A percentile compares a stretch with the other conserved stretches of the same genome.
Evolutionary conservation across 2,797 vertebrate genomes (phyloP).

Genomic region (Pampus argenteus): DNA sequence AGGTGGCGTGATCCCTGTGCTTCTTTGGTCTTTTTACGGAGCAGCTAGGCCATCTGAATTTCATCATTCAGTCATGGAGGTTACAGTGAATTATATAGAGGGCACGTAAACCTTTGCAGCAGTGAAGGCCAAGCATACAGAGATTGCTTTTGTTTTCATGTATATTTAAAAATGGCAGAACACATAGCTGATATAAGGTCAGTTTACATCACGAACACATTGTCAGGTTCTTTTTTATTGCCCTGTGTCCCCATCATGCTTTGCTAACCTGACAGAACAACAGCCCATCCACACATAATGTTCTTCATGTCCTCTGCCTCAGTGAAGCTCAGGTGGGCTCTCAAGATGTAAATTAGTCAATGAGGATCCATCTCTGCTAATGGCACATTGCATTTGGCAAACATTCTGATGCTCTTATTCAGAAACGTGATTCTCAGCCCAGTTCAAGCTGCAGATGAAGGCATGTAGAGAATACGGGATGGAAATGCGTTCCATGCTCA

Average conservation of each 20-base stretch:
- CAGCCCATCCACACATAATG: constrained; percentile 42
- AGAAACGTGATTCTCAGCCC: constrained; percentile 2
- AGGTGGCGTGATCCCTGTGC: constrained; percentile 42
- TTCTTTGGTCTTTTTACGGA: constrained; percentile 21
- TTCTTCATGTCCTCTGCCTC: constrained; percentile 56
- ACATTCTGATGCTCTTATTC: background rate
- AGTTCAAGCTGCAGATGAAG: constrained; percentile 4
- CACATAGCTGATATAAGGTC: constrained; percentile 10
- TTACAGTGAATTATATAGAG: constrained; percentile 51
- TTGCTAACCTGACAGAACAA: constrained; percentile 54
- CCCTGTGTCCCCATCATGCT: constrained; percentile 61
- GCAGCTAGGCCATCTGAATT: constrained; percentile 28
- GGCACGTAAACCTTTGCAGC: constrained; percentile 42
- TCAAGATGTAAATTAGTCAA: constrained; percentile 42
- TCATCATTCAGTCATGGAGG: constrained; percentile 31
- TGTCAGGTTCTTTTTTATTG: constrained; percentile 7
- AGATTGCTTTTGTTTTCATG: background rate
- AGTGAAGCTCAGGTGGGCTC: constrained; percentile 46
- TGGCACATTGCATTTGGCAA: constrained; percentile 12
- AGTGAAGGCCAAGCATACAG: constrained; percentile 37
- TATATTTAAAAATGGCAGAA: constrained; percentile 1
- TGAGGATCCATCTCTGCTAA: constrained; percentile 38
- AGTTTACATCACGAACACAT: constrained; percentile 20
- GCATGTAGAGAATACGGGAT: background rate
- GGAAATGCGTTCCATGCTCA: background rate